Conservation (phyloP, 2,113 vertebrate species). For the Chascanopsetta lugubris region DNA sequence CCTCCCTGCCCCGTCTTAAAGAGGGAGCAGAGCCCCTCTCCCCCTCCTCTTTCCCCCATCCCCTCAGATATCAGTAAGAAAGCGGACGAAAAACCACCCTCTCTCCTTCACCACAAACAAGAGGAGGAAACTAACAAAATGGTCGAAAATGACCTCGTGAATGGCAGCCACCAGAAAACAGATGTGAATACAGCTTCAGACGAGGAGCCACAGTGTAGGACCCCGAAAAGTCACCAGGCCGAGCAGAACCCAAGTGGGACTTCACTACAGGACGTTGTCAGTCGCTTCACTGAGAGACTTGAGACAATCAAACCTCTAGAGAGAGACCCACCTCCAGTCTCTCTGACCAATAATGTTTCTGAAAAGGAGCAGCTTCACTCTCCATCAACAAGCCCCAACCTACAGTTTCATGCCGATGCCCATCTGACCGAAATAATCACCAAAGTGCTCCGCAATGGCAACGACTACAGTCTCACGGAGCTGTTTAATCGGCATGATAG, state of each 20-base stretch:
- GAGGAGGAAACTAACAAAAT: conserved; percentile 49
- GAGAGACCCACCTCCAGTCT: conserved; percentile 73
- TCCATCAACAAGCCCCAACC: conserved; percentile 74
- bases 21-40: conserved; percentile 84
- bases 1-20: conserved; percentile 61
- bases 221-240: conserved; percentile 62
- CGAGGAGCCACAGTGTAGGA: conserved; percentile 33
- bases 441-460: conserved; percentile 86
- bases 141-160: conserved; percentile 18
- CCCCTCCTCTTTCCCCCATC: conserved; percentile 89
- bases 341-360: conserved; percentile 46
- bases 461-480: conserved; percentile 91
- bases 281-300: conserved; percentile 90
- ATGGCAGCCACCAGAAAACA: conserved; percentile 18
- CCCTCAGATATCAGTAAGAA: conserved; percentile 81
- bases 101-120: conserved; percentile 83
- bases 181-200: conserved; percentile 12
- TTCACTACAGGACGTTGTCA: conserved; percentile 88
- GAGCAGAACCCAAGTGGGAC: conserved; percentile 78
- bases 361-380: conserved; percentile 76
- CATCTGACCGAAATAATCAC: conserved; percentile 91
- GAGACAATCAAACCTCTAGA: conserved; percentile 89
- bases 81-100: conserved; percentile 83
- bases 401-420: conserved; percentile 78
- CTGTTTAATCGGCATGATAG: conserved; percentile 87